phyloP scores from a whole-genome alignment of 2,797 vertebrate genomes.

The Muscicapa comitata region DNA sequence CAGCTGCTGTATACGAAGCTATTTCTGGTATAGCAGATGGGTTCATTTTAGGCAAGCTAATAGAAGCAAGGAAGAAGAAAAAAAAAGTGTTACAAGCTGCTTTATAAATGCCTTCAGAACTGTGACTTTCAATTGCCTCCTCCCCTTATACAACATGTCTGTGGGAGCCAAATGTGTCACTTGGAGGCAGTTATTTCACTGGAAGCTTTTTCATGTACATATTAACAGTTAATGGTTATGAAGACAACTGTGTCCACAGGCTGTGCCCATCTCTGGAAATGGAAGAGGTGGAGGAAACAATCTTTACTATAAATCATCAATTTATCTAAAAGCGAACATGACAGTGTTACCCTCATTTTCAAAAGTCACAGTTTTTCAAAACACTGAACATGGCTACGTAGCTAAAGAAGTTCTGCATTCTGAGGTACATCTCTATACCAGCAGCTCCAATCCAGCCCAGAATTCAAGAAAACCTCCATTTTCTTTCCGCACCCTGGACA shows the following conservation, averaged over 20 bases:
- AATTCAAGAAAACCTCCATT: neutral
- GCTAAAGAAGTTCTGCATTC: neutral
- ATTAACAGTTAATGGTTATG: neutral
- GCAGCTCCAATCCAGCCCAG: neutral
- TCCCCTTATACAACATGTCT: neutral
- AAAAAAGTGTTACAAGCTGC: neutral
- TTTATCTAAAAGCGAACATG: neutral
- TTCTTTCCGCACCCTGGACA: neutral
- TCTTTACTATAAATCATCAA: neutral
- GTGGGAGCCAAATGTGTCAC: neutral
- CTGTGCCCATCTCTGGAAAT: neutral
- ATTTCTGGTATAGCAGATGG: constrained; percentile 47
- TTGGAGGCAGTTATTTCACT: neutral
- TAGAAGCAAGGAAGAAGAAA: neutral
- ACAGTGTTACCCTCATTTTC: neutral
- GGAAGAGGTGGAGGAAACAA: neutral
- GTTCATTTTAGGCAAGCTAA: constrained; percentile 6
- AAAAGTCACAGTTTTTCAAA: neutral
- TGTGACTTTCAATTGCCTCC: neutral
- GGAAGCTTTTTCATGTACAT: neutral
- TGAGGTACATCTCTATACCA: neutral
- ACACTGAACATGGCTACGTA: neutral
- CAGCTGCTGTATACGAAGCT: constrained; percentile 24
- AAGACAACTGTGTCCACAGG: neutral
- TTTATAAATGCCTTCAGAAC: constrained; percentile 1